These are phyloP conservation scores for Synodontis membranacea DNA, from an alignment of 2,113 vertebrate genomes.

Conservation along the genomic window DNA sequence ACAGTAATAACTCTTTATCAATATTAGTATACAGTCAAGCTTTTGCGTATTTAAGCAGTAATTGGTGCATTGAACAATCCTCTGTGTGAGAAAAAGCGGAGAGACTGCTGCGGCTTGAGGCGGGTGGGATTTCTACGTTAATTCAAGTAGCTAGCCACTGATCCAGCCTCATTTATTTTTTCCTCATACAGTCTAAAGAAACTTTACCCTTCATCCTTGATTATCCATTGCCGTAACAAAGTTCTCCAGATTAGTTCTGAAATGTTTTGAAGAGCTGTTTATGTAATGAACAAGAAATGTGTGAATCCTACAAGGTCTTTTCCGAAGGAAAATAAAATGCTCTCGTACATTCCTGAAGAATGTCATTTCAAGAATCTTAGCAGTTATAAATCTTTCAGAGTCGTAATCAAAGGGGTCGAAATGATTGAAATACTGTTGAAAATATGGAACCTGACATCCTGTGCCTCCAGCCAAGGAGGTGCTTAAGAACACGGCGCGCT, in stretches of 20 bases:
- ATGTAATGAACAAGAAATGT: slow-evolving; percentile 41
- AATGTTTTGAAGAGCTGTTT: slow-evolving; percentile 24
- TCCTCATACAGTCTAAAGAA: neutral
- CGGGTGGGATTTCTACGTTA: neutral
- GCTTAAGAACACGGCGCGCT: neutral
- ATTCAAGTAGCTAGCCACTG: neutral
- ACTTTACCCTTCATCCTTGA: slow-evolving; percentile 43
- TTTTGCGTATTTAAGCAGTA: neutral
- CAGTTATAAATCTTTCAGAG: slow-evolving; percentile 8
- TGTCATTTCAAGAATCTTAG: slow-evolving; percentile 47
- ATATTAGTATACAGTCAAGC: slow-evolving; percentile 38
- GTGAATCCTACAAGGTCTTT: slow-evolving; percentile 28
- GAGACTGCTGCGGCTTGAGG: neutral
- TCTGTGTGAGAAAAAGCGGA: neutral
- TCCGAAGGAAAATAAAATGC: slow-evolving; percentile 29
- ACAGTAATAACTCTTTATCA: slow-evolving; percentile 30
- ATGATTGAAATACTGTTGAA: slow-evolving; percentile 27
- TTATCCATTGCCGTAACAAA: slow-evolving; percentile 49
- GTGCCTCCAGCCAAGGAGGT: neutral
- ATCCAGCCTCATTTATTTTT: neutral
- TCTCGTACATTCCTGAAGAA: slow-evolving; percentile 41
- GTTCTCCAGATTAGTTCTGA: slow-evolving; percentile 50
- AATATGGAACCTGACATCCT: neutral
- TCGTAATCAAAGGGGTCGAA: slow-evolving; percentile 14
- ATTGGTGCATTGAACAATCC: neutral